Percentiles rank a stretch among this genome's conserved stretches.
Conservation (phyloP, 2,888 invertebrate genomes). For the Ellobium chinense region DNA sequence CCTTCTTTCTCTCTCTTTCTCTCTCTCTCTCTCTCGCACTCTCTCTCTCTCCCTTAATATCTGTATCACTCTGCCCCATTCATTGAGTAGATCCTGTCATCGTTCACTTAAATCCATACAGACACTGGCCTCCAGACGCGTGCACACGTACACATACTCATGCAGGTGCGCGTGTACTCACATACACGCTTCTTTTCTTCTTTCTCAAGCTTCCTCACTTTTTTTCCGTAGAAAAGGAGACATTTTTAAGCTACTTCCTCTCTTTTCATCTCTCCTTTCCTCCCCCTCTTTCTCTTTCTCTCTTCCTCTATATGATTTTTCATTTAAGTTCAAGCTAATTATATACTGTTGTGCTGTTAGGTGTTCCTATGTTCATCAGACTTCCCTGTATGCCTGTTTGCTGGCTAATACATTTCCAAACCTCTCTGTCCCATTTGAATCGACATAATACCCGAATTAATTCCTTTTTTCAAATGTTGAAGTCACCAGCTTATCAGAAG, state of each 20-base stretch:
- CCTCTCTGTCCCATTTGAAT: no score
- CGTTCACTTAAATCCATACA: not conserved
- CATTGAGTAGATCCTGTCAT: not conserved
- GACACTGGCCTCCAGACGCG: not conserved
- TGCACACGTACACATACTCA: not conserved
- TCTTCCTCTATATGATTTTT: not conserved
- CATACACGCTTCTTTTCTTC: not conserved
- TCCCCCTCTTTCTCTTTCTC: conserved; percentile 23
- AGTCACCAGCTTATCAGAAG: no score
- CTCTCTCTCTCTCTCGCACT: not conserved
- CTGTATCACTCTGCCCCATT: not conserved
- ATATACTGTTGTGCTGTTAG: no score
- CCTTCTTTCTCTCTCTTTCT: not conserved
- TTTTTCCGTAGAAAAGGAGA: no score
- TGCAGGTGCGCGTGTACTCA: not conserved
- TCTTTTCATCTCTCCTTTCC: conserved; percentile 10
- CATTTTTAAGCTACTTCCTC: no score
- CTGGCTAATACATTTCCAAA: no score
- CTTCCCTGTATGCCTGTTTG: no score
- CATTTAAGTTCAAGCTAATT: no score
- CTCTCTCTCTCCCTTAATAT: not conserved
- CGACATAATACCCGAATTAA: no score
- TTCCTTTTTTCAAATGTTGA: no score
- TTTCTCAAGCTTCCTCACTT: not conserved
- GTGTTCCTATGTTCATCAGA: no score